Percentiles rank a stretch among this genome's conserved stretches.
Evolutionary conservation across 1,140 invertebrate genomes (phyloP).

Genomic region (Trichogramma pretiosum): DNA sequence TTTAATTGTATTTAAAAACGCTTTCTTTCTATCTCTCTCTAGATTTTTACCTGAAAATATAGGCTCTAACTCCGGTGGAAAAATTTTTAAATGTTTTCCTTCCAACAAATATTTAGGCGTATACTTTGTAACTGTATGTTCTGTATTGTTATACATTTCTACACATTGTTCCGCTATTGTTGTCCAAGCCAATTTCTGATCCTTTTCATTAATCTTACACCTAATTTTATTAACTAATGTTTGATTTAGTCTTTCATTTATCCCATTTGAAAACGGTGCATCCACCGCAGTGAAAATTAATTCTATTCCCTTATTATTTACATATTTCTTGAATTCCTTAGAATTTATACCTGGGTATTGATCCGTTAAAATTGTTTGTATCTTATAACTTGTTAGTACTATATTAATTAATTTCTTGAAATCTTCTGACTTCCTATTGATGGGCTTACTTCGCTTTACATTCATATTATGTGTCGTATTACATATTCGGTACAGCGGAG

Average conservation of each 20-base stretch:
- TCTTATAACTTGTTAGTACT: too few species aligned
- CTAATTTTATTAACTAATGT: conserved; percentile 16
- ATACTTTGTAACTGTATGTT: conserved; percentile 12
- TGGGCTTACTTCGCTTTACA: too few species aligned
- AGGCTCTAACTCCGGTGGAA: conserved; percentile 6
- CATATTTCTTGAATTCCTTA: conserved; percentile 20
- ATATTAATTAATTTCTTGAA: too few species aligned
- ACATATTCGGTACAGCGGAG: too few species aligned
- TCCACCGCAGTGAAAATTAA: conserved; percentile 17
- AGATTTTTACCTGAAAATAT: conserved; percentile 12
- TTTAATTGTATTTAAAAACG: conserved; percentile 20
- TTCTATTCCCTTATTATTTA: conserved; percentile 9
- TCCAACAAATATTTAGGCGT: conserved; percentile 11
- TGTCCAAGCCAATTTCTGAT: conserved; percentile 10
- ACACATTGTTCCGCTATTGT: conserved; percentile 5
- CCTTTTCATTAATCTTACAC: conserved; percentile 17
- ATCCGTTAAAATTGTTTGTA: conserved; percentile 19
- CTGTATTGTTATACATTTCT: conserved; percentile 16
- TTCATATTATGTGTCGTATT: too few species aligned
- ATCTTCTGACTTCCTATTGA: too few species aligned
- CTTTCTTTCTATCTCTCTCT: conserved; percentile 18
- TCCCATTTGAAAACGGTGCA: conserved; percentile 17
- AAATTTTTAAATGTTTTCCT: neutral
- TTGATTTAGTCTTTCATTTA: conserved; percentile 17
- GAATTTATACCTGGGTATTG: conserved; percentile 21